phyloP scores from a whole-genome alignment of 2,797 vertebrate species.

The Apogon talboti region DNA sequence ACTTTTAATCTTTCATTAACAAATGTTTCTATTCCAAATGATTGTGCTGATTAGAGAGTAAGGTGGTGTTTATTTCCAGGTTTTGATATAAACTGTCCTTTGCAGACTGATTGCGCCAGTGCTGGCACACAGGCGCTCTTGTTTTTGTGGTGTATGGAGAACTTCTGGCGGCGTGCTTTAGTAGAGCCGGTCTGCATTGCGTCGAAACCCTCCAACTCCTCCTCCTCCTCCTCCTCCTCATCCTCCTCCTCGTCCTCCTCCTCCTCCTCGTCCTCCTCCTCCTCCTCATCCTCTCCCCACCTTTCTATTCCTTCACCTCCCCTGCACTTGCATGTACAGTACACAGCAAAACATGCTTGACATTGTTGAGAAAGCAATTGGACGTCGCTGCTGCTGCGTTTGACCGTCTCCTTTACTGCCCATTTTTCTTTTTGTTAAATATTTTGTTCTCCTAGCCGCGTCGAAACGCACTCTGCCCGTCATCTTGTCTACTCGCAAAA shows the following conservation, averaged over 20 bases:
- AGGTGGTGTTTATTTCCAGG: neutral
- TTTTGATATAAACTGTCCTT: constrained; percentile 43
- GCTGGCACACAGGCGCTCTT: constrained; percentile 74
- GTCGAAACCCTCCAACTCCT: constrained; percentile 84
- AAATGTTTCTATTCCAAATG: constrained; percentile 6
- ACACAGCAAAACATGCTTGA: constrained; percentile 76
- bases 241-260: no score
- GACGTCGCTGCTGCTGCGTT: constrained; percentile 54
- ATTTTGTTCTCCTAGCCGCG: constrained; percentile 42
- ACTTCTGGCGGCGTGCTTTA: constrained; percentile 83
- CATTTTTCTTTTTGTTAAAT: neutral
- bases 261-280: constrained; percentile 45
- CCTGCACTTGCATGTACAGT: constrained; percentile 74
- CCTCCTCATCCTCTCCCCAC: constrained; percentile 26
- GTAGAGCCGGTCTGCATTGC: constrained; percentile 87
- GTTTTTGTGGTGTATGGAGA: constrained; percentile 79
- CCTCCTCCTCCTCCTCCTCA: constrained; percentile 59
- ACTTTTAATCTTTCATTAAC: constrained; percentile 13
- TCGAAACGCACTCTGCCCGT: constrained; percentile 65
- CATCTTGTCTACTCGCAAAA: constrained; percentile 79
- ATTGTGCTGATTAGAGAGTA: neutral
- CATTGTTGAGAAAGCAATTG: constrained; percentile 73
- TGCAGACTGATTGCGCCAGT: constrained; percentile 77
- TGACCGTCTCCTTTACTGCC: constrained; percentile 22
- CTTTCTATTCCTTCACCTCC: constrained; percentile 51